Base-by-base conservation (phyloP, 2,888 invertebrate genomes). In the Dryococelus australis region DNA sequence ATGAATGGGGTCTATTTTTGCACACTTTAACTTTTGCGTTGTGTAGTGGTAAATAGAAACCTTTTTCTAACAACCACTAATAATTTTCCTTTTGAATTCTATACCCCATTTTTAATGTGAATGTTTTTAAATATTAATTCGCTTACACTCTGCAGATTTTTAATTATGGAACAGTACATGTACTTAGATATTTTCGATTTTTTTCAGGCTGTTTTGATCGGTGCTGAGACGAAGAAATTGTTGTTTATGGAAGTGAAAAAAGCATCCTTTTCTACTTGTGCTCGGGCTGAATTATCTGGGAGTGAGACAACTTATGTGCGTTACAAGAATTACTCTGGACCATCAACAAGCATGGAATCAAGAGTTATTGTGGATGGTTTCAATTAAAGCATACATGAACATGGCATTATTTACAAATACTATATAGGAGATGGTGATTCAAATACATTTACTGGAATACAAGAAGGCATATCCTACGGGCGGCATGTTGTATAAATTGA, bases 381-480 rank as follows among this genome's bases (percentile, higher is more conserved):
- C 84, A 12, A 80, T 10, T 79, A 81, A 26, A 90, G 89, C 28
- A 79, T 88, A 8, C 53, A 85, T 12, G 86, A 86, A 86, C 88
- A 90, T 78, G 87, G 88, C 13, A 16, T 89, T 6, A 84, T 86
- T 16, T 89, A 90, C 85, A 84, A 84, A 10, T 84, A 43, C 51
- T 83, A 89, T 26, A 87, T 90, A 0, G 89, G 88, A 16, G 90
- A 90, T 86, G 89, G 90, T 9, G 90, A 90, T 35, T 89, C 89
- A 9, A 86, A 86, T 47, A 88, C 89, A 0, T 89, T 87, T 26
- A 43, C 84, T 10, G 86, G 85, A 84, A 88, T 90, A 16, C 86
- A 87, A 20, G n/a, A n/a, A n/a, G 86, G 65, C 43, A 51, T 83
- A 13, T 43, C 84, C 35, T 88, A 89, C 53, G 86, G 87, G n/a